Evolutionary conservation across 1,140 invertebrate genomes (phyloP), one percentile per base, ranked within the genome.

Genomic region (Elymnias hypermnestra): DNA sequence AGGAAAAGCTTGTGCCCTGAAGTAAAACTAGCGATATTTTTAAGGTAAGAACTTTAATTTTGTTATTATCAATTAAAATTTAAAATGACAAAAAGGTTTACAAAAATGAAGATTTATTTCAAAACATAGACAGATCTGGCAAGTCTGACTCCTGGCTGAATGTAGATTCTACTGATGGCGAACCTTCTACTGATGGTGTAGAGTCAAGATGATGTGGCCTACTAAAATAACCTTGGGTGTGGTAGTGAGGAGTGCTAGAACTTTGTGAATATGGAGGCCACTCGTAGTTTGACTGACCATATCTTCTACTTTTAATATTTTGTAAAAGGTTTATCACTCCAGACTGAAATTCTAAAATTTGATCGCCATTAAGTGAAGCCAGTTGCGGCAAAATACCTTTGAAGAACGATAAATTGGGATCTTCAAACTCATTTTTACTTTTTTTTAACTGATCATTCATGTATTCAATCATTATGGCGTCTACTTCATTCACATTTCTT

Each of bases 1-100:
- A 52, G 41, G 25, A 45, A 52, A 52, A 45, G 49, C 28, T 45
- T 52, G 22, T 35, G 22, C 38, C 35, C 52, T 44, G 40, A 28
- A 28, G 25, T 12, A 28, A 44, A 29, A 31, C 49, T 50, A 40
- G 42, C 47, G n/a, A 56, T 50, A 56, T 56, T 36, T 41, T 7
- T 50, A 41, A 45, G 41, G 53, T 48, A 28, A 25, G 6, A 25
- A n/a, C 9, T 25, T 25, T 6, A 25, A 25, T 6, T 25, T 25
- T 25, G 6, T n/a, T 25, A 25, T 25, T 25, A 25, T 25, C 2
- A 25, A 3, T 37, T 10, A n/a, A n/a, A n/a, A n/a, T n/a, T n/a
- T n/a, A n/a, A n/a, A n/a, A n/a, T n/a, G n/a, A n/a, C n/a, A n/a
- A n/a, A n/a, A n/a, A n/a, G n/a, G n/a, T n/a, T n/a, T n/a, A n/a